Evolutionary conservation across 2,888 invertebrate species (phyloP), one percentile per base, ranked within the genome.

Genomic region (Nycteola revayana): DNA sequence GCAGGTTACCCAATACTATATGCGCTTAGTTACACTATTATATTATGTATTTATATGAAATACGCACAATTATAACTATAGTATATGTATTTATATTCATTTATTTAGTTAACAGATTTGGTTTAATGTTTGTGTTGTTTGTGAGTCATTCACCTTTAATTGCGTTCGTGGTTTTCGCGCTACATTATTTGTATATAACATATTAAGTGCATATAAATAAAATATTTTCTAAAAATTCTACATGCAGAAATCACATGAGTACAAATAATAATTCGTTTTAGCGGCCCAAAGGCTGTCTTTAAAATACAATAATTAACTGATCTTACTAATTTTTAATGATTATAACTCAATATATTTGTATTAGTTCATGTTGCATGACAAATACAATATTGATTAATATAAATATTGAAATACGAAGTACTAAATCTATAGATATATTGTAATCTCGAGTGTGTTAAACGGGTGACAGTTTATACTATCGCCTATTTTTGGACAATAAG

Each of bases 401-500:
- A 23, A 28, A 36, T 46, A 9, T 24, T 24, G 29, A 30, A 9
- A 31, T 23, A 23, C 8, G 21, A 41, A 38, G 31, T 30, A 42
- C 26, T 51, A 44, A 50, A 27, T 34, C 11, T 44, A 24, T 44
- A 29, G 35, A 22, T 51, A 28, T 49, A 44, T 41, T 50, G 37
- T 36, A 37, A 52, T 51, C 30, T 55, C 36, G 30, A 42, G 36
- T 39, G 39, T 47, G 36, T 44, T 55, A 34, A 37, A 39, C 24
- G 40, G 47, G 56, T 60, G 60, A 40, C 50, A 53, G 32, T 42
- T 53, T 53, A 26, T 39, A 43, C 49, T 62, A n/a, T 61, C 49
- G 62, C 60, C 49, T 60, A 46, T 61, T 64, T 63, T 64, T 63
- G 66, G 78, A 80, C 82, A 82, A 76, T 80, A 82, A 75, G 52